Evolutionary conservation across 2,797 vertebrate species (phyloP), one percentile per base, ranked within the genome.

Genomic region (Paguma larvata): DNA sequence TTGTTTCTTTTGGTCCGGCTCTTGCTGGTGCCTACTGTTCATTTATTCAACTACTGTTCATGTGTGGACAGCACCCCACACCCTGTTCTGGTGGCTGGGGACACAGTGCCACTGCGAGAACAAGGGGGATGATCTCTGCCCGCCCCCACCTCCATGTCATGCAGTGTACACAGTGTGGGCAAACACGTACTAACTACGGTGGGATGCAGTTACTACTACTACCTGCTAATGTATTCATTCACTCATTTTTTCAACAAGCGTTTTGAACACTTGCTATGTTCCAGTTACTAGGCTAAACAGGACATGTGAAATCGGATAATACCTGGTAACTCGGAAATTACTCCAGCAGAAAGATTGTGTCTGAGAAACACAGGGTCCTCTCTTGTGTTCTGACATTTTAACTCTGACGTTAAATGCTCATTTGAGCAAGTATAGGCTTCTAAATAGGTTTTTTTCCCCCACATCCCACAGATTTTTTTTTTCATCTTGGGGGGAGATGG

Each of bases 301-400:
- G 21, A 1, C 68, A 4, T 46, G 41, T 85, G 82, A 63, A 80
- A 90, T 67, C 41, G 21, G 18, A 63, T 77, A 48, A 63, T 13
- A 15, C 67, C n/a, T 93, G 67, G 72, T 56, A 89, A 27, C 25
- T 53, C 46, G 77, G 38, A 80, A 92, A 70, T 95, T 44, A 67
- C 53, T 95, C 92, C 2, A 78, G 9, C 4, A 44, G 85, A 15
- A 83, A 59, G 70, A 67, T 70, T n/a, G 44, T n/a, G 13, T 30
- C 44, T 89, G 41, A 68, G 51, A 87, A 96, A 92, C 21, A 19
- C 25, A 32, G 4, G 82, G 41, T 23, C 62, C 25, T 86, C 30
- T 78, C 72, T 86, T 95, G 59, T 77, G 72, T 63, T 82, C 34
- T 62, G 41, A 59, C 27, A 23, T 38, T 72, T 87, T 73, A 92